These are phyloP conservation scores for Emydoidea blandingii DNA, from an alignment of 2,797 vertebrate species.

Conservation along the genomic window DNA sequence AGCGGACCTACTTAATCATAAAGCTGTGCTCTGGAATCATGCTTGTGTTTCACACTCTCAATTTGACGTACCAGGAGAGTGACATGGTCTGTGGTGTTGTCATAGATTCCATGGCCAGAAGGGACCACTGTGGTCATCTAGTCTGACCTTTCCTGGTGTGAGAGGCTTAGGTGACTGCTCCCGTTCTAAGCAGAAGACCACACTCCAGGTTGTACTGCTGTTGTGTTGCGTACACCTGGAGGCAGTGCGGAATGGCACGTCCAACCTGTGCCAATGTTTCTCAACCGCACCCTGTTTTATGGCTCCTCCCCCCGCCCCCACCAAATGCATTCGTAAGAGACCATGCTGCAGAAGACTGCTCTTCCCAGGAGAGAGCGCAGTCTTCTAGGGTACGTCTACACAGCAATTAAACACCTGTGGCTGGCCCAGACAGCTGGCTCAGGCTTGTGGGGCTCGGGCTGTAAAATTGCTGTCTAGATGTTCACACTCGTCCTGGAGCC, in stretches of 20 bases:
- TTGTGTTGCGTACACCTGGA: not conserved
- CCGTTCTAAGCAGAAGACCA: not conserved
- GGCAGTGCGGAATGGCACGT: not conserved
- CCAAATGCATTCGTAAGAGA: not conserved
- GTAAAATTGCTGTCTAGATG: not conserved
- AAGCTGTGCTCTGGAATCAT: not conserved
- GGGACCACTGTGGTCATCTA: not conserved
- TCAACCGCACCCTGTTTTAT: not conserved
- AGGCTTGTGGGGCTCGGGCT: not conserved
- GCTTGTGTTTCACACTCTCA: fast-evolving
- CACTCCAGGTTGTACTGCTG: not conserved
- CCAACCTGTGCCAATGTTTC: not conserved
- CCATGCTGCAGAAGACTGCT: not conserved
- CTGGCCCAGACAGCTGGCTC: not conserved
- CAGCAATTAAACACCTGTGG: not conserved
- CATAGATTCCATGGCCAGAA: not conserved
- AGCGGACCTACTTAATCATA: not conserved
- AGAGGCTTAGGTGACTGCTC: not conserved
- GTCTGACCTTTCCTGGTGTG: not conserved
- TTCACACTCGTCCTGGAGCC: not conserved
- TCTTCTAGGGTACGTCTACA: not conserved
- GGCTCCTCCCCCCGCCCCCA: not conserved
- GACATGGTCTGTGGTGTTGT: not conserved
- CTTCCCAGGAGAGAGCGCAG: not conserved
- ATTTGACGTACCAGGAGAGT: too few relatives aligned